These are phyloP conservation scores for Neuroterus valhalla DNA, from an alignment of 1,140 invertebrate species.

Conservation along the genomic window DNA sequence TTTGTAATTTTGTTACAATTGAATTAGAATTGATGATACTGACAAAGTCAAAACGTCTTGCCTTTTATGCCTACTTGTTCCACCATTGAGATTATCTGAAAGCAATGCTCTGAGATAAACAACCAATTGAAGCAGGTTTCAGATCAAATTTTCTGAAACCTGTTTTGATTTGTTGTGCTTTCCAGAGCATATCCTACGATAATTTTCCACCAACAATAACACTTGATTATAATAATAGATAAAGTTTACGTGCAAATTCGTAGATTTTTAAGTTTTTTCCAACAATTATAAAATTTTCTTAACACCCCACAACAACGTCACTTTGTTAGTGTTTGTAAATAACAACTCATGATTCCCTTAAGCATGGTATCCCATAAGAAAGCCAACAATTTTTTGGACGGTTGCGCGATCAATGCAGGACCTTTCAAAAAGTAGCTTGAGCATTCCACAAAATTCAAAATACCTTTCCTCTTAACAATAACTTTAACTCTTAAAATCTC, in stretches of 20 bases:
- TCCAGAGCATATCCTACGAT: too few species aligned
- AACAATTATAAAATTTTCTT: constrained; percentile 57
- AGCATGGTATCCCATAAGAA: constrained; percentile 39
- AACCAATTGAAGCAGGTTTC: too few species aligned
- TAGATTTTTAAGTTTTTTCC: constrained; percentile 33
- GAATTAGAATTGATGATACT: too few species aligned
- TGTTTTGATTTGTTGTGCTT: too few species aligned
- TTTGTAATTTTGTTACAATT: too few species aligned
- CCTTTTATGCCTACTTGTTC: too few species aligned
- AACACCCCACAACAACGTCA: constrained; percentile 49
- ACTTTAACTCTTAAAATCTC: background rate
- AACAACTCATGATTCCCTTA: constrained; percentile 28
- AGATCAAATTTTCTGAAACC: too few species aligned
- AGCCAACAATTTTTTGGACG: constrained; percentile 64
- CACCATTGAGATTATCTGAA: too few species aligned
- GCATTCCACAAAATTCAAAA: constrained; percentile 5
- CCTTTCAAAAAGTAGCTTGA: constrained; percentile 14
- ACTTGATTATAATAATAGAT: constrained; percentile 25
- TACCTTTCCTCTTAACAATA: background rate
- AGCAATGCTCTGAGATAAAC: too few species aligned
- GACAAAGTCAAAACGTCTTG: too few species aligned
- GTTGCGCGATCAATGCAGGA: constrained; percentile 39
- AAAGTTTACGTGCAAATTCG: constrained; percentile 29
- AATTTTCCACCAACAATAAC: background rate
- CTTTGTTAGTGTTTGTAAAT: constrained; percentile 30